These are phyloP conservation scores for Apocheima hispidaria DNA, from an alignment of 2,888 invertebrate species.

Conservation along the genomic window DNA sequence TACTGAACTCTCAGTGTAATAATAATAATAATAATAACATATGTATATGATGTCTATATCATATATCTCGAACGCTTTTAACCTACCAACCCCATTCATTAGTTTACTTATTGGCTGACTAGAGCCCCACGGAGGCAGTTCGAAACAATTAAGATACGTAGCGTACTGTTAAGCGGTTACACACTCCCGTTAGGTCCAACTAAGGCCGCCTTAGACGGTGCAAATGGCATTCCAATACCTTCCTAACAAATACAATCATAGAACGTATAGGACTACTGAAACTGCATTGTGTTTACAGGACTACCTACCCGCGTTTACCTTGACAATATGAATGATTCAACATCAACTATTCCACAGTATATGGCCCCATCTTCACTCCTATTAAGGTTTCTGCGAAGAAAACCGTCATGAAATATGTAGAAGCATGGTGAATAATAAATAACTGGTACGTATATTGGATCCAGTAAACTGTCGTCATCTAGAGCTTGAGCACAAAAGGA, in stretches of 20 bases:
- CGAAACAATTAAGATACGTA: slow-evolving; percentile 13
- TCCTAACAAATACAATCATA: slow-evolving; percentile 12
- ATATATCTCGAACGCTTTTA: not conserved
- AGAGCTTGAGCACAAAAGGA: slow-evolving; percentile 57
- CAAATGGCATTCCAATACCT: slow-evolving; percentile 23
- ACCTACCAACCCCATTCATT: not conserved
- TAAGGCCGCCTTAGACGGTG: slow-evolving; percentile 4
- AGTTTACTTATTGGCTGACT: not conserved
- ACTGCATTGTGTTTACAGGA: slow-evolving; percentile 9
- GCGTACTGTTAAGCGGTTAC: slow-evolving; percentile 16
- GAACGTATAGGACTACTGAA: not conserved
- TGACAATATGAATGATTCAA: slow-evolving; percentile 22
- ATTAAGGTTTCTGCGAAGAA: slow-evolving; percentile 61
- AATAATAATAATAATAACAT: not conserved
- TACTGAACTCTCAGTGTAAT: no score
- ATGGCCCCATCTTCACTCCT: slow-evolving; percentile 55
- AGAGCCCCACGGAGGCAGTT: slow-evolving; percentile 10
- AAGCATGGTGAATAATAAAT: slow-evolving; percentile 71
- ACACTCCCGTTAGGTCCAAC: slow-evolving; percentile 16
- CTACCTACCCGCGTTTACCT: not conserved
- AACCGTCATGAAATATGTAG: slow-evolving; percentile 65
- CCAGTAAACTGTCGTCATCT: slow-evolving; percentile 61
- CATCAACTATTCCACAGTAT: slow-evolving; percentile 36
- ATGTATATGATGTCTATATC: not conserved
- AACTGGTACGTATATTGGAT: slow-evolving; percentile 62